Conservation (phyloP, 1,140 invertebrate genomes). For the Drosophila willistoni region DNA sequence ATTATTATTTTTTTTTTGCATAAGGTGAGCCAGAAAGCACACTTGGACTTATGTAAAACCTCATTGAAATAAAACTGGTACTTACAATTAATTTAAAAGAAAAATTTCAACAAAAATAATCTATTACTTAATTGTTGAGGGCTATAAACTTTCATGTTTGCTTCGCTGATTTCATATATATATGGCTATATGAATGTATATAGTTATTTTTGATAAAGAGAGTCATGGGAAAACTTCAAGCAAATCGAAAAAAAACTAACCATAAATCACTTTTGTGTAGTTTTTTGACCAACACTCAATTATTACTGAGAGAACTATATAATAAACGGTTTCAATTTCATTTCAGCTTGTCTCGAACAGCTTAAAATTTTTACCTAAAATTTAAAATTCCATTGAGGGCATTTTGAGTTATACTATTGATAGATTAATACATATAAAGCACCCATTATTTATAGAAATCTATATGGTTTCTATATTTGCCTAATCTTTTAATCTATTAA, state of each 20-base stretch:
- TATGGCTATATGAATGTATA: too few species aligned
- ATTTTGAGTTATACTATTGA: too few species aligned
- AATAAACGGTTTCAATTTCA: too few species aligned
- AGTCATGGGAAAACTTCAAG: not conserved
- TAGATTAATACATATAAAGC: too few species aligned
- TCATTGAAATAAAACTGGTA: conserved; percentile 24
- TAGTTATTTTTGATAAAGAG: not conserved
- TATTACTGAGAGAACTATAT: too few species aligned
- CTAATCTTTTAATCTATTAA: too few species aligned
- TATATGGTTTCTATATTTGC: too few species aligned
- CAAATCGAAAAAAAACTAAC: not conserved
- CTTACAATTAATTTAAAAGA: not conserved
- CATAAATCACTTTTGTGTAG: not conserved
- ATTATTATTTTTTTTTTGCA: conserved; percentile 47
- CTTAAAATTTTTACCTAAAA: too few species aligned
- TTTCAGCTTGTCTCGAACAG: too few species aligned
- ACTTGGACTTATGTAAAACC: conserved; percentile 1
- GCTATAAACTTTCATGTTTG: conserved; percentile 1
- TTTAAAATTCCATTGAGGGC: too few species aligned
- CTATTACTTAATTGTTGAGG: conserved; percentile 7
- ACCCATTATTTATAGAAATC: too few species aligned
- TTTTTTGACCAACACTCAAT: too few species aligned
- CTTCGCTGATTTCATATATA: not conserved
- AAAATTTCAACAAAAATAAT: not conserved
- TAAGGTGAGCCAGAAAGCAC: conserved; percentile 60